A percentile compares a stretch with the other conserved stretches of the same genome.
phyloP scores from a whole-genome alignment of 2,888 invertebrate species.

The Heliconius ismenius region DNA sequence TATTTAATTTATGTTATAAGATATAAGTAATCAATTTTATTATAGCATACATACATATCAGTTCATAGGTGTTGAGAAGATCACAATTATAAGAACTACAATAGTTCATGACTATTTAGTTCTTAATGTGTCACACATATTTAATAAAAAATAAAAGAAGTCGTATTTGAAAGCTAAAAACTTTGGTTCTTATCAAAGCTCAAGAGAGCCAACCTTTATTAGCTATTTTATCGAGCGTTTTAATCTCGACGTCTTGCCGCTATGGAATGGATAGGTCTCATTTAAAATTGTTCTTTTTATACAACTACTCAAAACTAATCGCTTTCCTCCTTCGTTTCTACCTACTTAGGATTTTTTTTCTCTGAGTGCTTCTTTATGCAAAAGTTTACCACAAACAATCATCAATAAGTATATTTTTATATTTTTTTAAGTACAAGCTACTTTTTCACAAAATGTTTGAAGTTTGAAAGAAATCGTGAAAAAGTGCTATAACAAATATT shows the following conservation, averaged over 20 bases:
- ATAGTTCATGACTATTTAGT: not conserved
- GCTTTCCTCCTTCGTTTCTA: constrained; percentile 30
- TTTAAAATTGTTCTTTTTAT: constrained; percentile 42
- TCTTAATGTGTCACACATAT: constrained; percentile 6
- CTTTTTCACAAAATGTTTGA: no score
- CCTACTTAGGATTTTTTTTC: not conserved
- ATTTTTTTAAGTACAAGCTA: not conserved
- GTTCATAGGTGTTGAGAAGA: not conserved
- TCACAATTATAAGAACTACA: not conserved
- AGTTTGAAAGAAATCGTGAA: not conserved
- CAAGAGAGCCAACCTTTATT: constrained; percentile 45
- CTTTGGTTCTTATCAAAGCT: constrained; percentile 44
- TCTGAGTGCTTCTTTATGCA: not conserved
- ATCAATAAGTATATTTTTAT: not conserved
- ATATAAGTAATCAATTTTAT: not conserved
- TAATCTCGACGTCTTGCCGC: constrained; percentile 44
- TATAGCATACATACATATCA: not conserved
- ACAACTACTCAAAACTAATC: constrained; percentile 36
- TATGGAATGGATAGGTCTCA: constrained; percentile 40
- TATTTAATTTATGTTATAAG: not conserved
- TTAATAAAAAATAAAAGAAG: constrained; percentile 39
- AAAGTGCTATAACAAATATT: not conserved
- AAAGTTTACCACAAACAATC: not conserved
- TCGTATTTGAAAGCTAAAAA: constrained; percentile 39
- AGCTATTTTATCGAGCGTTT: constrained; percentile 46